Base-by-base conservation (phyloP, 2,888 invertebrate genomes). In the Thymelicus lineola region DNA sequence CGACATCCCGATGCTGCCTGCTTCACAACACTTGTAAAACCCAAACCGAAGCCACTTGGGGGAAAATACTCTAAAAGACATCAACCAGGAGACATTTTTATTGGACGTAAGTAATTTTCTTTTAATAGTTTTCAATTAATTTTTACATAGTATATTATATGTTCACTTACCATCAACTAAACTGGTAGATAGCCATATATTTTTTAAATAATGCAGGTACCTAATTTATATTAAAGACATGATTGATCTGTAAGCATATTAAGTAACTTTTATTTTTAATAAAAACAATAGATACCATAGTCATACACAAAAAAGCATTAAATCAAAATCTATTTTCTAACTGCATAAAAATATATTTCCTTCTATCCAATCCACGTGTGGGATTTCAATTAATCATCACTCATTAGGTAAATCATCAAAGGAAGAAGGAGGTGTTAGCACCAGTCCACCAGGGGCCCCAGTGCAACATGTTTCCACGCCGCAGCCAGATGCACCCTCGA, bases 1-100 rank as follows among this genome's bases (percentile, higher is more conserved):
- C 95, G 98, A 46, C 98, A 98, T 82, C 99, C 99, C 0, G 98
- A 99, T 73, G 96, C 99, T 0, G 94, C 97, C 0, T 99, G 99
- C 85, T 99, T 99, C 86, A 97, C 97, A 0, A 97, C 99, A 0
- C 97, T 98, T 28, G 99, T 99, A 71, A 98, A 98, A 86, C 99
- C 99, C 0, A 97, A 97, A 82, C 97, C 97, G 9, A 95, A 96
- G 74, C 95, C 96, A 74, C 88, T 96, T 77, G 96, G 95, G 76
- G 95, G 95, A 58, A 77, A 95, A 94, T 76, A 95, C 93, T 81
- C 93, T 90, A 82, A 94, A 93, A 76, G 94, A 88, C 76, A 89
- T 67, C 92, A 90, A 77, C 89, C 86, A 75, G 97, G 96, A 75
- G 97, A 97, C 84, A 95, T 98, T 69, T 97, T 98, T 87, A 88